Evolutionary conservation across 1,140 invertebrate genomes (phyloP).

Genomic region (Drosophila mojavensis): DNA sequence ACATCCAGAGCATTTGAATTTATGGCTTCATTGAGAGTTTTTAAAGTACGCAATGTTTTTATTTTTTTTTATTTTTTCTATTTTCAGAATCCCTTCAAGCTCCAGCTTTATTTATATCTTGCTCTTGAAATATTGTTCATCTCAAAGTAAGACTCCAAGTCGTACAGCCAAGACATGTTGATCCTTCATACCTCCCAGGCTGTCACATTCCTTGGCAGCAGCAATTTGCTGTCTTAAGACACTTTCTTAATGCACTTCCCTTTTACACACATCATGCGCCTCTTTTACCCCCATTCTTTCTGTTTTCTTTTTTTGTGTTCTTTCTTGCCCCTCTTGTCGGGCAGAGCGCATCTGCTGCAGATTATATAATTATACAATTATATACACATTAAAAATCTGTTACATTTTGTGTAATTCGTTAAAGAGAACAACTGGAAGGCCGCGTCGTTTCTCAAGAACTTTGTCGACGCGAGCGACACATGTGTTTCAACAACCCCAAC

Average conservation of each 20-base stretch:
- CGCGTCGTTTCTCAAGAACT: slow-evolving; percentile 49
- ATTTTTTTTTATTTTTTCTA: too few relatives aligned
- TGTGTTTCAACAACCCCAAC: slow-evolving; percentile 65
- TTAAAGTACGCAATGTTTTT: background rate
- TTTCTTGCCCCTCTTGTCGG: slow-evolving; percentile 13
- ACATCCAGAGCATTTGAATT: background rate
- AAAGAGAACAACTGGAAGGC: slow-evolving; percentile 26
- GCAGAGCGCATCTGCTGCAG: slow-evolving; percentile 55
- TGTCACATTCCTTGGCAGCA: slow-evolving; percentile 27
- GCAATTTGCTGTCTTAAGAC: slow-evolving; percentile 10
- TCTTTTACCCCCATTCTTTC: background rate
- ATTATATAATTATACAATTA: slow-evolving; percentile 82
- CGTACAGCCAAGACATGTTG: slow-evolving; percentile 23
- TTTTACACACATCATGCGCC: background rate
- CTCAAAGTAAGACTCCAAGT: slow-evolving; percentile 1
- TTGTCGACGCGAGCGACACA: slow-evolving; percentile 48
- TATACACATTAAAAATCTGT: slow-evolving; percentile 82
- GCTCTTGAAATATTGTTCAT: slow-evolving; percentile 13
- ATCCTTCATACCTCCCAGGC: slow-evolving; percentile 29
- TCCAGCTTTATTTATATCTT: background rate
- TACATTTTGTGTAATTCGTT: slow-evolving; percentile 65
- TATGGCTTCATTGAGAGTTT: too few relatives aligned
- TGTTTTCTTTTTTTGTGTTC: background rate
- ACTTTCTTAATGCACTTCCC: slow-evolving; percentile 40
- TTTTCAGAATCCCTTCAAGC: background rate